Base-by-base conservation (phyloP, 2,797 vertebrate genomes). In the Leptatherina wallacei region DNA sequence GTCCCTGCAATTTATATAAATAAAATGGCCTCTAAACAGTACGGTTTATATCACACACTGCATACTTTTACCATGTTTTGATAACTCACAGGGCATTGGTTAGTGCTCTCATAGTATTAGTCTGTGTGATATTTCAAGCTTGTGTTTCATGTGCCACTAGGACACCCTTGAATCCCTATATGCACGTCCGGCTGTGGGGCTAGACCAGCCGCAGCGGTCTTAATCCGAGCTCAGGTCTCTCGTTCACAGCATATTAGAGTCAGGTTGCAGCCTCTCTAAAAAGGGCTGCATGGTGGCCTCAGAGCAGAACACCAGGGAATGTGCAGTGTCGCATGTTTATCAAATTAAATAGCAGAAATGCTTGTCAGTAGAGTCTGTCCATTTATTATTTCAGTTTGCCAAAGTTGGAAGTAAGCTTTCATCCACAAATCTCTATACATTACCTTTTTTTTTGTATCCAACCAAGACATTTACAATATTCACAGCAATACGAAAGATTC, bases 191-290 rank as follows among this genome's bases (percentile, higher is more conserved):
- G 75, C 81, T 80, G 87, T 84, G 74, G 84, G 90, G 85, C 83
- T 84, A 71, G 82, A 75, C 74, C 85, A 85, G 90, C 84, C 87
- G 58, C 80, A 75, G 80, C 78, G 80, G 82, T 86, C 90, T 85
- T 93, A 92, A 95, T 93, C 89, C 86, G 36, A 78, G 80, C 85
- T 92, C 91, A 91, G 79, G 86, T 87, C 88, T 88, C 87, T 89
- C 76, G 85, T 92, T 93, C 88, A 90, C 83, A 88, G 86, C 88
- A 89, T 81, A 91, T 93, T 92, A 92, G 90, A 90, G 81, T 92
- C 88, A 90, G 75, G 88, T 90, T 91, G 88, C 91, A 89, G 78
- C 57, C 74, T 73, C 63, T 88, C 57, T 81, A 87, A 86, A 85
- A 83, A 88, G 33, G 86, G 82, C 87, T 89, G 70, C 86, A 82